Evolutionary conservation across 2,113 vertebrate genomes (phyloP).

Genomic region (Meleagris gallopavo): DNA sequence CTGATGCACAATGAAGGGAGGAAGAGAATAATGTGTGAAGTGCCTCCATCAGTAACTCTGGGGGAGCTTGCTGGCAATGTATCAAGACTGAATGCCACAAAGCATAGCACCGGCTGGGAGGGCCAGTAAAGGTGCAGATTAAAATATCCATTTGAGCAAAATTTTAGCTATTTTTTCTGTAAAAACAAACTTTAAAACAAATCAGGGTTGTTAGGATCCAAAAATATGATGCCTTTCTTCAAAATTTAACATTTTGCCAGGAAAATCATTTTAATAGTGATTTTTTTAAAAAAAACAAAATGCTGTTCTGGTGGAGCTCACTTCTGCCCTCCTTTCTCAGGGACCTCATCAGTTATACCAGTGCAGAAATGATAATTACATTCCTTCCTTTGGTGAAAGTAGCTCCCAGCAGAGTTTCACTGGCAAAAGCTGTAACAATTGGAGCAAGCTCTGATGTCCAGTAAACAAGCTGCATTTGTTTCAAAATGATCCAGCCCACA

Average conservation of each 20-base stretch:
- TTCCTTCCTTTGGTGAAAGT: background rate
- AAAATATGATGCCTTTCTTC: background rate
- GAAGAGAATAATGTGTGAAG: background rate
- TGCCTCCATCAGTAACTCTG: background rate
- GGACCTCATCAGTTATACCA: background rate
- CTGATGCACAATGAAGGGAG: background rate
- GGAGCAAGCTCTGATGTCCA: background rate
- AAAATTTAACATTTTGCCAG: background rate
- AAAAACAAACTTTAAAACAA: background rate
- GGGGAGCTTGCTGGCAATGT: background rate
- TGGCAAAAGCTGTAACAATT: background rate
- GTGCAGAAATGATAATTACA: background rate
- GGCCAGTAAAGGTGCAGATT: background rate
- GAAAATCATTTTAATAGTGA: background rate
- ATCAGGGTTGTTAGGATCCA: background rate
- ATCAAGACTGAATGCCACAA: background rate
- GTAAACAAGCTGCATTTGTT: background rate
- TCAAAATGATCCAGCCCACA: background rate
- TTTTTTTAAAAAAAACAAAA: background rate
- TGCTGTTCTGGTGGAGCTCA: background rate
- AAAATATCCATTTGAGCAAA: background rate
- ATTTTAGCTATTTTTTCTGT: background rate
- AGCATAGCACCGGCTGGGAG: background rate
- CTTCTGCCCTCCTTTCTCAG: background rate
- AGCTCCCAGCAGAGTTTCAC: background rate